Conservation (phyloP, 2,797 vertebrate species). For the Sorex maritimensis region DNA sequence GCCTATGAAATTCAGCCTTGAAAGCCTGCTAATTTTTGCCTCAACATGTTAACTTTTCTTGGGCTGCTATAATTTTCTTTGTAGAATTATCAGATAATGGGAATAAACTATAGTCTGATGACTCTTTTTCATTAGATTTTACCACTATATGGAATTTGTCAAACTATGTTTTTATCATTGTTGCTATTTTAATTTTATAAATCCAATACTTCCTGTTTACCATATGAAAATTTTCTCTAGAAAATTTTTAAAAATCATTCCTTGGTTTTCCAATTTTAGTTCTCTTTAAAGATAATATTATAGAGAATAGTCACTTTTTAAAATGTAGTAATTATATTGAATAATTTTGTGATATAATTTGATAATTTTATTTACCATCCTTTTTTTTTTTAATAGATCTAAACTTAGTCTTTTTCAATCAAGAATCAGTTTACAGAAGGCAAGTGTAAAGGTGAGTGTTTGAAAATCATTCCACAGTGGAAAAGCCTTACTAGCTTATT, state of each 20-base stretch:
- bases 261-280: slow-evolving; percentile 50
- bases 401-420: slow-evolving; percentile 99
- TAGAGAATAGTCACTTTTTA: background rate
- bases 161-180: slow-evolving; percentile 54
- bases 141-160: slow-evolving; percentile 25
- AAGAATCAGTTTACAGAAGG: slow-evolving; percentile 99
- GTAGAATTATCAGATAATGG: background rate
- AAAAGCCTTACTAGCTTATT: slow-evolving; percentile 52
- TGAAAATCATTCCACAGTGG: slow-evolving; percentile 57
- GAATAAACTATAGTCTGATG: slow-evolving; percentile 50
- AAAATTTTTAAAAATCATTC: slow-evolving; percentile 52
- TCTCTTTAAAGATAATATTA: slow-evolving; percentile 50
- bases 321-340: slow-evolving; percentile 47
- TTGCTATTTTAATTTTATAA: slow-evolving; percentile 53
- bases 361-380: slow-evolving; percentile 60
- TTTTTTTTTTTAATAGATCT: slow-evolving; percentile 92
- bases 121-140: slow-evolving; percentile 34
- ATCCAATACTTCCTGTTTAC: slow-evolving; percentile 51
- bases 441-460: slow-evolving; percentile 97
- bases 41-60: background rate
- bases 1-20: background rate
- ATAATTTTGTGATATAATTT: slow-evolving; percentile 59
- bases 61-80: background rate
- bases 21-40: slow-evolving; percentile 5
- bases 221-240: slow-evolving; percentile 26